A percentile compares a stretch with the other conserved stretches of the same genome.
Evolutionary conservation across 2,113 vertebrate species (phyloP).

Genomic region (Toxotes jaculatrix): DNA sequence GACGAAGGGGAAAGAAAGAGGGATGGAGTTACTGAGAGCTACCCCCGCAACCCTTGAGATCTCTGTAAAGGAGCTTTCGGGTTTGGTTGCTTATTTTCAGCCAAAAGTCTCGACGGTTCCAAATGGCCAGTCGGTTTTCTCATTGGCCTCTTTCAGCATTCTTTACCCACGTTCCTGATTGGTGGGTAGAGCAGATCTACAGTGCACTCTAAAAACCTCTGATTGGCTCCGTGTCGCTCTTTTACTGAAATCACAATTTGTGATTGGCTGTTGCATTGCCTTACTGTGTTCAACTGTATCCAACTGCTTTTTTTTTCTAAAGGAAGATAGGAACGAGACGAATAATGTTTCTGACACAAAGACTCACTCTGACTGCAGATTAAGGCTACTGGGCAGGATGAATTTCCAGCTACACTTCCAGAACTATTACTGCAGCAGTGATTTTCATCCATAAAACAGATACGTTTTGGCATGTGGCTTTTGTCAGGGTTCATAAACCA

Average conservation of each 20-base stretch:
- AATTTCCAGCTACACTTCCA: neutral
- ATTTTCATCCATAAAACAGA: slow-evolving; percentile 22
- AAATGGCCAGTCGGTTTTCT: slow-evolving; percentile 41
- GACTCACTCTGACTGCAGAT: slow-evolving; percentile 41
- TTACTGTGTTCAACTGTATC: slow-evolving; percentile 62
- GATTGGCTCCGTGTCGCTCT: slow-evolving; percentile 51
- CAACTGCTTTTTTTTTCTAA: slow-evolving; percentile 52
- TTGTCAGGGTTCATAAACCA: neutral
- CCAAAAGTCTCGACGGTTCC: slow-evolving; percentile 25
- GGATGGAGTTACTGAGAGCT: slow-evolving; percentile 36
- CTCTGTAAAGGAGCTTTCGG: slow-evolving; percentile 52
- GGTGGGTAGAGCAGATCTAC: slow-evolving; percentile 7
- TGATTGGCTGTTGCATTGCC: slow-evolving; percentile 52
- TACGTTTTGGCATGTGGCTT: neutral
- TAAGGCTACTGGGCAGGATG: slow-evolving; percentile 7
- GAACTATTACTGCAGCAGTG: neutral
- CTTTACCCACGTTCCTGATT: slow-evolving; percentile 42
- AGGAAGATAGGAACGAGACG: slow-evolving; percentile 34
- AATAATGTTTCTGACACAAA: slow-evolving; percentile 40
- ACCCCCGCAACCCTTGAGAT: slow-evolving; percentile 38
- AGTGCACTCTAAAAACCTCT: slow-evolving; percentile 16
- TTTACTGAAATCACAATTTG: slow-evolving; percentile 14
- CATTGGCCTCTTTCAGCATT: slow-evolving; percentile 32
- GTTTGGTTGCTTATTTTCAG: slow-evolving; percentile 50
- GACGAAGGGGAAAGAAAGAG: slow-evolving; percentile 50